Evolutionary conservation across 2,888 invertebrate species (phyloP), one percentile per base, ranked within the genome.

Genomic region (Lordiphosa fenestrarum): DNA sequence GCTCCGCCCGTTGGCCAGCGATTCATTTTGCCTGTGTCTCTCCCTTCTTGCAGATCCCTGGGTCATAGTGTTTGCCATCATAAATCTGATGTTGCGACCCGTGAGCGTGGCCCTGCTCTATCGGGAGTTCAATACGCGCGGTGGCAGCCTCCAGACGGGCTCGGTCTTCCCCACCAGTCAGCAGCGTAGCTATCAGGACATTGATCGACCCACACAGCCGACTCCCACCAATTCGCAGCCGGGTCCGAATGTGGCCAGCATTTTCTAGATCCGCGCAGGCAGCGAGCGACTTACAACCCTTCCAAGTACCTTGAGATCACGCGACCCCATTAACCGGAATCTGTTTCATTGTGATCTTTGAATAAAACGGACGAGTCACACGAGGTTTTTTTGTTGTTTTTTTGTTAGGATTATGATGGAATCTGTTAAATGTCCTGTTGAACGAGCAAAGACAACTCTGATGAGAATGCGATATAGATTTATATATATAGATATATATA

Each of bases 181-280:
- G 59, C 90, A 89, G 70, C 77, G 90, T 39, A 89, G 85, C 68
- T 90, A 90, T 66, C 89, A 90, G 80, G 90, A 90, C 62, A 90
- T 90, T 37, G 90, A 90, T 69, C 84, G 89, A 44, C 87, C 89
- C 35, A 77, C 84, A 49, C 89, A 90, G 67, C 85, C 89, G 25
- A 87, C 89, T 57, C 89, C 90, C 25, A 86, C 88, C 46, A 87
- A 86, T 42, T 74, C 85, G 13, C 84, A 84, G 70, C 81, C 80
- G 15, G 87, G 85, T 1, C 88, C 88, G 40, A 89, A 89, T 85
- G 89, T 89, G 60, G 88, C 89, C 12, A 88, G 87, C 77, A 89
- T 89, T 72, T 89, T 89, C 68, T 89, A 88, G 78, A 33, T 3
- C 12, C 40, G 10, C 12, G 19, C 6, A 44, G 10, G 10, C n/a